Base-by-base conservation (phyloP, 1,140 invertebrate genomes). In the Trialeurodes vaporariorum region DNA sequence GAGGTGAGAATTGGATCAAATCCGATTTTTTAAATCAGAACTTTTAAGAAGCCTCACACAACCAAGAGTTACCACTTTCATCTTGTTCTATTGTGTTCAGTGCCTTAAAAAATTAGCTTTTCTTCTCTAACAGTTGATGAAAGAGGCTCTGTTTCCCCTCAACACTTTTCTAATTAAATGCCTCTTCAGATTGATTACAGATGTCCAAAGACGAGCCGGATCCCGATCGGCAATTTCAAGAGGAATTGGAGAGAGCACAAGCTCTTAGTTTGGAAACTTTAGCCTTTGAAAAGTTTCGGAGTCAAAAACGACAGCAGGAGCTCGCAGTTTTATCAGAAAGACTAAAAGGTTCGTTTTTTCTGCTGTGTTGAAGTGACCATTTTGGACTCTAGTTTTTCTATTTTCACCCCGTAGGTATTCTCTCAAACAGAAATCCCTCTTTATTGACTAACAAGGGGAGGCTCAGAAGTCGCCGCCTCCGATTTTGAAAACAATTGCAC, bases 241-340 rank as follows among this genome's bases (percentile, higher is more conserved):
- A 90, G 71, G 91, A 94, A 76, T 79, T 94, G 74, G 91, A 92
- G 78, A 86, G 87, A 75, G 91, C 91, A 5, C 89, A 89, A 76
- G 90, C 90, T 65, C 78, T 94, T 25, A 93, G 91, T 79, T 81
- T 94, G 73, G 91, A 93, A 79, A 90, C 86, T 75, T 80, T 91
- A 68, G 90, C 89, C 9, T 79, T 92, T 71, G 90, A 93, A 76
- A 86, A 91, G 75, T 91, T 90, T 77, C 83, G 85, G 74, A 82
- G 82, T 69, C 78, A 80, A 68, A 71, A 65, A 65, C 23, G 67
- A 13, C 27, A 67, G 61, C 65, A 61, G 66, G 59, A 69, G 25
- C 25, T 69, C 13, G 25, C n/a, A 49, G 23, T 34, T 49, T 49
- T 49, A 49, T 9, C 34, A 49, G 49, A 65, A 34, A 65, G 59